Base-by-base conservation (phyloP, 2,113 vertebrate species). In the Oenanthe oenanthe region DNA sequence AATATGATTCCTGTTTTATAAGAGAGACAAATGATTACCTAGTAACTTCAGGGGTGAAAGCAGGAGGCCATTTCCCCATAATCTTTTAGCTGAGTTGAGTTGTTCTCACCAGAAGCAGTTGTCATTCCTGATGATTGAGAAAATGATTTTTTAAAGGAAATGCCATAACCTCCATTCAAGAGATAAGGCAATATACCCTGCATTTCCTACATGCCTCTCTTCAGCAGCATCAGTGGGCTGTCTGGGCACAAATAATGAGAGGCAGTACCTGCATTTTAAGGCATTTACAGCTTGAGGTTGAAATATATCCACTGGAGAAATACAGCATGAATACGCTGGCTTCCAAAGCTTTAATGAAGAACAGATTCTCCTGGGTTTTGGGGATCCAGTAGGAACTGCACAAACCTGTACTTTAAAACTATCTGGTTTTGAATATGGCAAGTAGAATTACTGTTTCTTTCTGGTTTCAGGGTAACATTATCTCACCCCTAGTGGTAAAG, bases 261-360 rank as follows among this genome's bases (percentile, higher is more conserved):
- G 43, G 12, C 31, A 92, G 17, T 45, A 53, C 31, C 38, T 78
- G 36, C 12, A 38, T 60, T 82, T 93, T 56, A 63, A 82, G 31
- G 12, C 24, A 21, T 68, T 89, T 72, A 53, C 58, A 94, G 31
- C 34, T 66, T 86, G 20, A 57, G 53, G 26, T 19, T 62, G 36
- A 92, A 89, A 84, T 67, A 47, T 1, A 15, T 51, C 36, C 17
- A 15, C 17, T 47, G 48, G 42, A 78, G 48, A 93, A 84, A 77
- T 43, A 40, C 36, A 67, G 29, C 26, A 36, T 2, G 3, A 67
- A 89, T n/a, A 6, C 0, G 0, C 29, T 73, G 53, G 45, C 53
- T 87, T 68, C 14, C 65, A 71, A 84, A 77, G 26, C 34, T 32
- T 73, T 68, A 61, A 87, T 0, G 8, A 87, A 72, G 17, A 88